A percentile compares a stretch with the other conserved stretches of the same genome.
Conservation (phyloP, 2,888 invertebrate species). For the Linnaemya vulpina region DNA sequence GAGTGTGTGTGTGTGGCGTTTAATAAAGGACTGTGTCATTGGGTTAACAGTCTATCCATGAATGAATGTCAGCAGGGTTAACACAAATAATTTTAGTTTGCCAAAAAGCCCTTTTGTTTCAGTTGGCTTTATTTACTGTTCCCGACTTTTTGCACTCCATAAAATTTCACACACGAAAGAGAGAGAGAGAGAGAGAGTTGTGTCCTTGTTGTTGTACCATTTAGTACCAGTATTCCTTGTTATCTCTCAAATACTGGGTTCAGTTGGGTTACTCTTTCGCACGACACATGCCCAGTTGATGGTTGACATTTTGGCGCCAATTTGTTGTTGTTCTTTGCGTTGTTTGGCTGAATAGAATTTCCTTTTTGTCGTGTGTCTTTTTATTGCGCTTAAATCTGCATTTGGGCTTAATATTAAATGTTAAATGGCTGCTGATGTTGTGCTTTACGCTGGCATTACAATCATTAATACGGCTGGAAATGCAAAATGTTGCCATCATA, state of each 20-base stretch:
- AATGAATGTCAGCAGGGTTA: conserved; percentile 50
- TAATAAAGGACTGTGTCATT: conserved; percentile 59
- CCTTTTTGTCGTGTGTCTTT: conserved; percentile 13
- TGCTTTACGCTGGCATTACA: not conserved
- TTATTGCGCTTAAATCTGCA: conserved; percentile 49
- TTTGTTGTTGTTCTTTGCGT: conserved; percentile 30
- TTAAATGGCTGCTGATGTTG: conserved; percentile 10
- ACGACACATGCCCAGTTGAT: conserved; percentile 34
- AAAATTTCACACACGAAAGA: not conserved
- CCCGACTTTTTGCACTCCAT: not conserved
- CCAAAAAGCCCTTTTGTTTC: not conserved
- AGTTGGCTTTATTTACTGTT: not conserved
- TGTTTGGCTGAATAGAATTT: conserved; percentile 36
- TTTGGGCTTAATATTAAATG: conserved; percentile 32
- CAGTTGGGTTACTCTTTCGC: not conserved
- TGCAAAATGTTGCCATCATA: conserved; percentile 54
- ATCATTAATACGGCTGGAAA: conserved; percentile 8
- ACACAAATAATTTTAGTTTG: not conserved
- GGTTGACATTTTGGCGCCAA: conserved; percentile 65
- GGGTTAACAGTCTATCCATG: conserved; percentile 66
- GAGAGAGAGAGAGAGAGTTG: conserved; percentile 19
- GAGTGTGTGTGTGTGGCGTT: not conserved
- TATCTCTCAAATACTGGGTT: conserved; percentile 58
- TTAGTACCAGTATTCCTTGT: conserved; percentile 62
- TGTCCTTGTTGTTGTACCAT: not conserved